Evolutionary conservation across 2,797 vertebrate genomes (phyloP).

Genomic region (Synaphobranchus kaupii): DNA sequence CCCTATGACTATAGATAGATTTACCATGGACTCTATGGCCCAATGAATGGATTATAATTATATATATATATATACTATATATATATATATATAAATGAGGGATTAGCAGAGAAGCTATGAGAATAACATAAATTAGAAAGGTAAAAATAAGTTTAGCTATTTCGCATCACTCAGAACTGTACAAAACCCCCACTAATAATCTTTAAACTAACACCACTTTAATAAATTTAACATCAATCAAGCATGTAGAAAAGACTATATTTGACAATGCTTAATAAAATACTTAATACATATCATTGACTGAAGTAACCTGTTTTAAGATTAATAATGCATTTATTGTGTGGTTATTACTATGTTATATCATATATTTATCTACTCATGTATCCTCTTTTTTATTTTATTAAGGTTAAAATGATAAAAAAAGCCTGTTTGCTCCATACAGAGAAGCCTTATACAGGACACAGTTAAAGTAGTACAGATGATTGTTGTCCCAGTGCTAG

Average conservation of each 20-base stretch:
- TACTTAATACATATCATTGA: neutral
- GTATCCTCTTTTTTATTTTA: neutral
- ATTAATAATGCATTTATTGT: neutral
- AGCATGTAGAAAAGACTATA: neutral
- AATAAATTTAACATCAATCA: too few species aligned
- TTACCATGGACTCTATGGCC: neutral
- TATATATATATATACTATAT: too few species aligned
- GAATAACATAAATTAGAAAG: neutral
- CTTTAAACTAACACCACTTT: neutral
- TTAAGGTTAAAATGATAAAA: neutral
- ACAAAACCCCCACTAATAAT: neutral
- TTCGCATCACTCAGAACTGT: neutral
- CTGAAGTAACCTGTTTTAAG: neutral
- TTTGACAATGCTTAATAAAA: neutral
- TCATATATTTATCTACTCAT: neutral
- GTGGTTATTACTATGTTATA: neutral
- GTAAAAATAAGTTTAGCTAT: too few species aligned
- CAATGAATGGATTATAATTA: neutral
- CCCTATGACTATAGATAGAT: neutral
- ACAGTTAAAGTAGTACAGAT: neutral
- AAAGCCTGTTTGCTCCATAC: neutral
- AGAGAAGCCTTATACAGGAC: neutral
- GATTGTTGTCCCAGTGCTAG: neutral
- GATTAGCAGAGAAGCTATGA: neutral
- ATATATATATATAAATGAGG: neutral